Evolutionary conservation across 2,888 invertebrate species (phyloP), one percentile per base, ranked within the genome.

Genomic region (Ophonus ardosiacus): DNA sequence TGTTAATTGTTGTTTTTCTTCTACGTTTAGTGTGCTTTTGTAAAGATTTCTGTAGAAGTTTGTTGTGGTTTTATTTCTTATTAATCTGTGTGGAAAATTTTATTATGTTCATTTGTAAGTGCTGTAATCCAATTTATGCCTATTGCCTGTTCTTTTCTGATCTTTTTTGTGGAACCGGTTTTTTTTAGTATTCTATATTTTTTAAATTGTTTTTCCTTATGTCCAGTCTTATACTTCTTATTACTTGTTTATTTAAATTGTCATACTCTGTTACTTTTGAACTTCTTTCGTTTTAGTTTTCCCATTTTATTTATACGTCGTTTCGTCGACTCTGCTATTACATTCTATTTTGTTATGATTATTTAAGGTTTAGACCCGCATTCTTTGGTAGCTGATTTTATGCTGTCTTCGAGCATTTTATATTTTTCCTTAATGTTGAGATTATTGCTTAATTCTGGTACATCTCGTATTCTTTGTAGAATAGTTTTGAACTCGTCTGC

Each of bases 101-200:
- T 17, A 59, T 59, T 59, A 5, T 59, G n/a, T 10, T 59, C 59
- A 10, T 59, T 59, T 59, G 4, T 59, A 4, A 59, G 59, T 10
- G 59, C 59, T n/a, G n/a, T 59, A 59, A 59, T 59, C 59, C 59
- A 59, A 59, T 59, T 59, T 5, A 17, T 59, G n/a, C 59, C 40
- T 40, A 40, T 40, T 40, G 40, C 40, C 40, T 40, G 56, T 13
- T 57, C 63, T 24, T 63, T 63, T 17, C 3, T 18, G 17, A 10
- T 63, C 17, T 63, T 17, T 63, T 63, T 63, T 10, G 7, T 3
- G 63, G 17, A 17, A 5, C 40, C 7, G 40, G 7, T 7, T 40
- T 40, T 40, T 40, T 40, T 40, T 7, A 7, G 5, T 24, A 3
- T 13, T 24, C 10, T 17, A 17, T 17, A 63, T 63, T 63, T 63